phyloP scores from a whole-genome alignment of 2,888 invertebrate species.

The Drosophila kanekoi region DNA sequence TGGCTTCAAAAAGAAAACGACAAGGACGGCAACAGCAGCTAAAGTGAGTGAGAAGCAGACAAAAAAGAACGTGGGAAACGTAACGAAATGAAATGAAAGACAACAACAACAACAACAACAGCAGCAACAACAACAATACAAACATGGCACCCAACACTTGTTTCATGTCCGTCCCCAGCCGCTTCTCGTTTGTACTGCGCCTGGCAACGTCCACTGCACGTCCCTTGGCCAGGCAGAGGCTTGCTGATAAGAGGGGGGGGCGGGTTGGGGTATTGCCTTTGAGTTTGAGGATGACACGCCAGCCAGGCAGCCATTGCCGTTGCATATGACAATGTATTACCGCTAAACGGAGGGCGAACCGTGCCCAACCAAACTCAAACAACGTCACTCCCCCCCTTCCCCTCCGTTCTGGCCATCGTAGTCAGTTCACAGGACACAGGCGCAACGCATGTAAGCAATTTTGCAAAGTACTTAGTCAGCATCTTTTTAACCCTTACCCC shows the following conservation, averaged over 20 bases:
- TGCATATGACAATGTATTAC: conserved; percentile 76
- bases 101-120: conserved; percentile 50
- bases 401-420: neutral
- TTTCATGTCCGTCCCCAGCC: conserved; percentile 58
- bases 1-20: conserved; percentile 67
- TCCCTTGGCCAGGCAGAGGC: conserved; percentile 7
- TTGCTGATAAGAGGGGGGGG: neutral
- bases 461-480: conserved; percentile 82
- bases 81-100: conserved; percentile 64
- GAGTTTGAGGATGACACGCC: conserved; percentile 39
- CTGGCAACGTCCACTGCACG: conserved; percentile 55
- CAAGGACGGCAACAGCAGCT: conserved; percentile 28
- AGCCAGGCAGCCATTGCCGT: conserved; percentile 16
- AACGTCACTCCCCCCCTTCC: neutral
- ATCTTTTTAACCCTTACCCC: conserved; percentile 69
- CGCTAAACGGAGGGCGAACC: conserved; percentile 62
- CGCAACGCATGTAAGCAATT: conserved; percentile 77
- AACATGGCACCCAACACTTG: conserved; percentile 80
- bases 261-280: conserved; percentile 15
- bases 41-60: conserved; percentile 5
- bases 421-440: conserved; percentile 35
- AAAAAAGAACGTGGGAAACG: conserved; percentile 24
- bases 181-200: conserved; percentile 42
- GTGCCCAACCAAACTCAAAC: conserved; percentile 13
- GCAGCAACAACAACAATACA: conserved; percentile 52